These are phyloP conservation scores for Morphnarchus princeps DNA, from an alignment of 2,113 vertebrate species.

Conservation along the genomic window DNA sequence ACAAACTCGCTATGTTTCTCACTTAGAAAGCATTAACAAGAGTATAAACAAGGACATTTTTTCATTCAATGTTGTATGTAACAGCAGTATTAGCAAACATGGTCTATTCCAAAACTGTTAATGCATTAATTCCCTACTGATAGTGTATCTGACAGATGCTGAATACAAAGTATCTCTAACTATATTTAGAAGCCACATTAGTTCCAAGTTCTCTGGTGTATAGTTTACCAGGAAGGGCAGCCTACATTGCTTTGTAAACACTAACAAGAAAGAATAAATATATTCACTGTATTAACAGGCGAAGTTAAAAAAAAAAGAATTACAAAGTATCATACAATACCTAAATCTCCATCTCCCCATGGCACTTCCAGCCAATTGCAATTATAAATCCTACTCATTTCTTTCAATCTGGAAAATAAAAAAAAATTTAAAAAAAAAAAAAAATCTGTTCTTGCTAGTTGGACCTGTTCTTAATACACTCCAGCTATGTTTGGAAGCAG, in stretches of 20 bases:
- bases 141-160: not conserved
- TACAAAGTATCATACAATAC: slow-evolving; percentile 69
- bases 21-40: not conserved
- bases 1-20: not conserved
- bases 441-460: not conserved
- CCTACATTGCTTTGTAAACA: slow-evolving; percentile 40
- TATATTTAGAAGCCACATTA: slow-evolving; percentile 61
- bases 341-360: slow-evolving; percentile 93
- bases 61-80: not conserved
- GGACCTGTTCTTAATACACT: not conserved
- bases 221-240: slow-evolving; percentile 25
- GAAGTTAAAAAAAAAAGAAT: not conserved
- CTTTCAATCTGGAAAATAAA: slow-evolving; percentile 62
- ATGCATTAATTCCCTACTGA: slow-evolving; percentile 4
- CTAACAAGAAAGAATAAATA: not conserved
- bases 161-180: not conserved
- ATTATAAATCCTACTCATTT: slow-evolving; percentile 81
- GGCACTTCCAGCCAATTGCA: slow-evolving; percentile 85
- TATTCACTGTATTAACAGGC: not conserved
- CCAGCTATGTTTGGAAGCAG: slow-evolving; percentile 43
- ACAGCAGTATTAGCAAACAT: not conserved
- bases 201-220: slow-evolving; percentile 44
- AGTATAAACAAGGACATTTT: not conserved
- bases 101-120: not conserved
- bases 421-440: not conserved